Percentiles rank a stretch among this genome's conserved stretches.
Evolutionary conservation across 2,888 invertebrate genomes (phyloP).

Genomic region (Eilema sororculum): DNA sequence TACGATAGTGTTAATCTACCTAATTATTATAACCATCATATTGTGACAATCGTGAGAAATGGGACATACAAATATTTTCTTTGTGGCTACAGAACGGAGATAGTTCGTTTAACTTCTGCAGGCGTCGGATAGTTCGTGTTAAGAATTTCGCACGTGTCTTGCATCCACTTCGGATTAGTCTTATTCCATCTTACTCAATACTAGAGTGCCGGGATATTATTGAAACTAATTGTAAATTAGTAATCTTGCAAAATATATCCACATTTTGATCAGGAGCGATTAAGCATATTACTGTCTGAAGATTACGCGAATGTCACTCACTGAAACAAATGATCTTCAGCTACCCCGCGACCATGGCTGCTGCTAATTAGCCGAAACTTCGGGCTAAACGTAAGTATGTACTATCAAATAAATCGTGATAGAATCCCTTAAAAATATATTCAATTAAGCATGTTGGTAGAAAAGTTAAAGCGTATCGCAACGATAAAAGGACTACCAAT

Average conservation of each 20-base stretch:
- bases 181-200: slow-evolving; percentile 34
- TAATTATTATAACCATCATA: too few relatives aligned
- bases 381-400: too few relatives aligned
- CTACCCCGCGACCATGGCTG: too few relatives aligned
- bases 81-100: slow-evolving; percentile 44
- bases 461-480: background rate
- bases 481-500: slow-evolving; percentile 49
- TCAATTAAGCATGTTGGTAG: background rate
- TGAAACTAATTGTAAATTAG: slow-evolving; percentile 62
- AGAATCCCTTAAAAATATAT: too few relatives aligned
- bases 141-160: slow-evolving; percentile 65
- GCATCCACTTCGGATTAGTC: slow-evolving; percentile 47
- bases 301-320: too few relatives aligned
- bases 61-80: slow-evolving; percentile 19
- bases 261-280: background rate
- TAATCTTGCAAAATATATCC: slow-evolving; percentile 50
- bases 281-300: background rate
- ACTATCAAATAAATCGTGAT: too few relatives aligned
- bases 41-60: too few relatives aligned
- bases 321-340: too few relatives aligned
- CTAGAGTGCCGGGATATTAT: slow-evolving; percentile 50
- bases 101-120: slow-evolving; percentile 55
- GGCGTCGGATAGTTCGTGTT: slow-evolving; percentile 43
- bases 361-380: too few relatives aligned
- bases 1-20: too few relatives aligned